A percentile compares a stretch with the other conserved stretches of the same genome.
phyloP scores from a whole-genome alignment of 2,888 invertebrate species.

The Lithophane semibrunnea region DNA sequence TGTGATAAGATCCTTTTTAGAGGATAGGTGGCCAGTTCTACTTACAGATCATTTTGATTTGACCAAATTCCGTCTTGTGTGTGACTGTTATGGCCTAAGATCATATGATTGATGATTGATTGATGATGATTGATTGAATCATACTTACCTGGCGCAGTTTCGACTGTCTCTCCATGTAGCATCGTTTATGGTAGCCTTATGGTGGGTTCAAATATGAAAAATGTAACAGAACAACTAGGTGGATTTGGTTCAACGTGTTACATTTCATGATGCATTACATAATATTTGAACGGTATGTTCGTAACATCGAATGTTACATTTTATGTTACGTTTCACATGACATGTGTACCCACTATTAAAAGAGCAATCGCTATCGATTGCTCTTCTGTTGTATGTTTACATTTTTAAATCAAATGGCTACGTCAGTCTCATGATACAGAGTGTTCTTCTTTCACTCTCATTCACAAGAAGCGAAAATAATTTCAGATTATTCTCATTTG shows the following conservation, averaged over 20 bases:
- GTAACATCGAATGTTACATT: not conserved
- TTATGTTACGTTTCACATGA: not conserved
- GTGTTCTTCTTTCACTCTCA: conserved; percentile 1
- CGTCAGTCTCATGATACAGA: not conserved
- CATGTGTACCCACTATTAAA: no score
- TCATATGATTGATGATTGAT: no score
- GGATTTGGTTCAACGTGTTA: not conserved
- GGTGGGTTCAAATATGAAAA: not conserved
- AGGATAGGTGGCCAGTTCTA: not conserved
- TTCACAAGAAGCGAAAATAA: conserved; percentile 20
- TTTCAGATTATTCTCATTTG: conserved; percentile 17
- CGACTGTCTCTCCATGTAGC: not conserved
- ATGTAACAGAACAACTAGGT: not conserved
- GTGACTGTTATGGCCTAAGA: not conserved
- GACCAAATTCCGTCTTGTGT: not conserved
- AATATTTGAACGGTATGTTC: no score
- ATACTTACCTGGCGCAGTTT: not conserved
- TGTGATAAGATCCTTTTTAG: not conserved
- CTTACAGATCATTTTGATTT: not conserved
- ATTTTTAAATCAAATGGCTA: conserved; percentile 4
- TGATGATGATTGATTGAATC: no score
- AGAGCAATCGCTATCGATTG: not conserved
- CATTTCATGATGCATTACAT: no score
- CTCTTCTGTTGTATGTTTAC: not conserved
- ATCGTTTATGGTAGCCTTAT: not conserved